Evolutionary conservation across 2,888 invertebrate genomes (phyloP), one percentile per base, ranked within the genome.

Genomic region (Andrena dorsata): DNA sequence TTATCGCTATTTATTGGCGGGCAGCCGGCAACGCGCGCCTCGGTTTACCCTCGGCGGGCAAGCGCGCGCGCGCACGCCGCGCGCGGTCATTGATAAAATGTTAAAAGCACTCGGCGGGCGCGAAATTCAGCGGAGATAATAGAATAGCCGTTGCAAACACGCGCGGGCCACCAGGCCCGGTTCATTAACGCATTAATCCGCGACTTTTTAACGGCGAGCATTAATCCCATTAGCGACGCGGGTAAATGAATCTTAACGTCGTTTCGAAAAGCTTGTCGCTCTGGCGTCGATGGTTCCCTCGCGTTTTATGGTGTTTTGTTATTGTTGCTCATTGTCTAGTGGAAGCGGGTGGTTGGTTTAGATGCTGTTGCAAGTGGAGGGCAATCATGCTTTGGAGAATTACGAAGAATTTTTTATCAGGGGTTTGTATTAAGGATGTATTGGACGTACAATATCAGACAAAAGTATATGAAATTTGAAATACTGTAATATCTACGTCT

Each of bases 1-100:
- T 93, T 92, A 92, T 90, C 89, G 89, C 85, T 92, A 92, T 93
- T 93, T 93, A 93, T 92, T 91, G 91, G 90, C 85, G 83, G 85
- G 83, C 78, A 79, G 80, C 83, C 80, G 61, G 84, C 83, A 80
- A 87, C 89, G 80, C 86, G 84, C 79, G 86, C 85, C 85, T 84
- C 77, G 76, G 64, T 65, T 56, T 60, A 71, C 76, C 73, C 58
- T 41, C 63, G 70, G 32, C 63, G 23, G 8, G 61, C 26, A 61
- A 23, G 49, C 58, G 69, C 28, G 23, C 61, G 47, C 81, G 69
- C 82, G 66, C 81, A 71, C 83, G 83, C 63, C 78, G 47, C 72
- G 64, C 28, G 41, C 30, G 80, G 71, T 69, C 75, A 77, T 82
- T 88, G 85, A 85, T 88, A 85, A 88, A 88, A 88, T 56, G 81